A percentile compares a stretch with the other conserved stretches of the same genome.
Conservation (phyloP, 1,140 invertebrate genomes). For the Pseudomyrmex dendroicus region DNA sequence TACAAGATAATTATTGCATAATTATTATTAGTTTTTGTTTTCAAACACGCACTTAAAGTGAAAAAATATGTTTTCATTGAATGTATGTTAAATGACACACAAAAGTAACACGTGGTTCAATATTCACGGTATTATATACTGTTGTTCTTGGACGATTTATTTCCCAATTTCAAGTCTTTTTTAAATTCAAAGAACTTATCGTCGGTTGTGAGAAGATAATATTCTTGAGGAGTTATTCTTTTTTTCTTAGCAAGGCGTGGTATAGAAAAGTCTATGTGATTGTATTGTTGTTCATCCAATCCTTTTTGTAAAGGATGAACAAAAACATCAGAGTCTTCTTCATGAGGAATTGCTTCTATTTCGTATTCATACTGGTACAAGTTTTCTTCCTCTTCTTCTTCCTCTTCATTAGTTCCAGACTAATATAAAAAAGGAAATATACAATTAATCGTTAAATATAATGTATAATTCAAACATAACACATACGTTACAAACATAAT, state of each 20-base stretch:
- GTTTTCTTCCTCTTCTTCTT: not conserved
- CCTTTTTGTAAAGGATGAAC: constrained; percentile 58
- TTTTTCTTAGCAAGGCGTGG: constrained; percentile 53
- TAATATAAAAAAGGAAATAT: not conserved
- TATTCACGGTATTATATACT: too few relatives aligned
- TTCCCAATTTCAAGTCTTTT: not conserved
- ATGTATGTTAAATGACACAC: too few relatives aligned
- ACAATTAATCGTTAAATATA: too few relatives aligned
- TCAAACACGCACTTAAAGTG: too few relatives aligned
- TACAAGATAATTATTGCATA: too few relatives aligned
- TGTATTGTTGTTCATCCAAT: constrained; percentile 43
- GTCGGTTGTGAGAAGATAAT: not conserved
- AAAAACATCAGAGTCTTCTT: constrained; percentile 59
- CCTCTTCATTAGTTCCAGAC: not conserved
- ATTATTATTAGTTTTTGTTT: too few relatives aligned
- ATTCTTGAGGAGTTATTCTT: constrained; percentile 23
- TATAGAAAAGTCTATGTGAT: constrained; percentile 52
- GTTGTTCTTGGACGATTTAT: too few relatives aligned
- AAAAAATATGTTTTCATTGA: too few relatives aligned
- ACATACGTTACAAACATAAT: too few relatives aligned
- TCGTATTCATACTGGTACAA: not conserved
- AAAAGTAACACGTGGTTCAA: too few relatives aligned
- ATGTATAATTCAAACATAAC: too few relatives aligned
- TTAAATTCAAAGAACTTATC: constrained; percentile 53
- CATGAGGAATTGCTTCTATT: constrained; percentile 33